phyloP scores from a whole-genome alignment of 2,888 invertebrate species.

The Eugnorisma glareosa region DNA sequence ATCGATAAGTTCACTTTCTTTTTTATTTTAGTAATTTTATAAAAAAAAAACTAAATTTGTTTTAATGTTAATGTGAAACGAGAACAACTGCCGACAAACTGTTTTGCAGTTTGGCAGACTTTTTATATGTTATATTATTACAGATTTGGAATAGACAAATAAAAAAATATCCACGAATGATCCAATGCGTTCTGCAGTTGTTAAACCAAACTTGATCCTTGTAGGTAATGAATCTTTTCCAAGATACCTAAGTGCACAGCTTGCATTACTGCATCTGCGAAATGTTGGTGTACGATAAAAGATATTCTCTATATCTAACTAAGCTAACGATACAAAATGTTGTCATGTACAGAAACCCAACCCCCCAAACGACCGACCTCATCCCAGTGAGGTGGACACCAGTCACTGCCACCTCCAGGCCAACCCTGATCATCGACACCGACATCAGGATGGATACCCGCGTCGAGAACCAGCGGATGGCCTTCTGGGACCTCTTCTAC shows the following conservation, averaged over 20 bases:
- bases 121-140: too few relatives aligned
- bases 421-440: conserved; percentile 81
- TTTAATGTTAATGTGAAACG: too few relatives aligned
- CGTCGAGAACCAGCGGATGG: conserved; percentile 81
- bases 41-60: too few relatives aligned
- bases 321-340: background rate
- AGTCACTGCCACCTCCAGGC: conserved; percentile 74
- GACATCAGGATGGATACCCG: conserved; percentile 77
- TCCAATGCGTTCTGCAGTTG: background rate
- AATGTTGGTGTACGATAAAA: background rate
- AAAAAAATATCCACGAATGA: background rate
- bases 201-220: background rate
- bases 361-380: conserved; percentile 74
- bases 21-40: too few relatives aligned
- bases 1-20: too few relatives aligned
- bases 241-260: background rate
- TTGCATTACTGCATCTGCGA: background rate
- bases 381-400: conserved; percentile 80
- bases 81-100: too few relatives aligned
- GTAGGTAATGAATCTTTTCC: background rate
- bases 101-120: too few relatives aligned
- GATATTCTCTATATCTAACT: background rate
- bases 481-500: conserved; percentile 87
- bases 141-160: too few relatives aligned
- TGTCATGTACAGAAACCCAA: conserved; percentile 80